Base-by-base conservation (phyloP, 2,113 vertebrate species). In the Oryzias melastigma region DNA sequence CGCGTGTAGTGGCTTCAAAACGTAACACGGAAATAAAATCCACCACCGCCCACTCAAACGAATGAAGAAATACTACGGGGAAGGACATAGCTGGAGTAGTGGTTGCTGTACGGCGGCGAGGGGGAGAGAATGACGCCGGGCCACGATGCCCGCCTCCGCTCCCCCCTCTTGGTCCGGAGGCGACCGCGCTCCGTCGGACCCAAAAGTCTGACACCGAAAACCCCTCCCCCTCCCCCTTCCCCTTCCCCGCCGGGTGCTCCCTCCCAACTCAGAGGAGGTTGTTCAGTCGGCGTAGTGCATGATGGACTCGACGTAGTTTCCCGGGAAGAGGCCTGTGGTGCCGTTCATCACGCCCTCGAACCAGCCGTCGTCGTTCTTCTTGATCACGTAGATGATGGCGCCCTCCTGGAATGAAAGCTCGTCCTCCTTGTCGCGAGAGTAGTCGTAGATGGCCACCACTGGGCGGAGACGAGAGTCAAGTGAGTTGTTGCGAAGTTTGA, bases 371-470 rank as follows among this genome's bases (percentile, higher is more conserved):
- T 99, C 97, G 43, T 98, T 99, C 91, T 99, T 99, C 94, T 98
- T 99, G 90, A 99, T 98, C 80, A 99, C 97, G 13, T 99, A 99
- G 86, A 99, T 98, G 85, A 99, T 99, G 91, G 97, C 95, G 63
- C 97, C 97, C 91, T 98, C 97, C 91, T 97, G 95, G 92, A 99
- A 99, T 0, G 97, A 98, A 22, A 99, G 93, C 92, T 98, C 97
- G 49, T 98, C 97, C 67, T 98, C 97, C 78, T 99, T 98, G 90
- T 99, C 97, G 40, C 95, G 94, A 0, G 87, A 70, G 89, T 99
- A 99, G 91, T 99, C 97, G 53, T 99, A 99, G 90, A 99, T 98
- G 12, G 97, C 97, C 90, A 99, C 97, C 91, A 99, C 97, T 98
- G 86, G 0, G 1, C 43, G 10, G 25, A 7, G 19, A 40, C 1